Percentiles rank a stretch among this genome's conserved stretches.
Evolutionary conservation across 2,888 invertebrate genomes (phyloP).

Genomic region (Drosophila paramelanica): DNA sequence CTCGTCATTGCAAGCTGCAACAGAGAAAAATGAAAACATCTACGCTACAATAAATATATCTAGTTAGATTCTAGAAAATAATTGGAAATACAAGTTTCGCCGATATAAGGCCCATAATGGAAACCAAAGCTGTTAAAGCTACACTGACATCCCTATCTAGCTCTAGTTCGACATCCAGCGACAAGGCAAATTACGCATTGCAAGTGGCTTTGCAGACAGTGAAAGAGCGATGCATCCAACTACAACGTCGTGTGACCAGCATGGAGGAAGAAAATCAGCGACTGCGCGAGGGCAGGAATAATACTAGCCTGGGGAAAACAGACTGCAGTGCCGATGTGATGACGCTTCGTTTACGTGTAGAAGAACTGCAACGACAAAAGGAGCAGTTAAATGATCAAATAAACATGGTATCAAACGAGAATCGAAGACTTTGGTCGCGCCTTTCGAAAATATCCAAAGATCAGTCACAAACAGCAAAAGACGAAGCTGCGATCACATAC

Average conservation of each 20-base stretch:
- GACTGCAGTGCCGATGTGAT: constrained; percentile 73
- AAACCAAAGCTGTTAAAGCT: constrained; percentile 27
- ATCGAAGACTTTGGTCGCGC: constrained; percentile 91
- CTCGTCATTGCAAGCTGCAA: constrained; percentile 23
- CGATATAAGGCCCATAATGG: constrained; percentile 38
- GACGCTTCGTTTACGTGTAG: constrained; percentile 87
- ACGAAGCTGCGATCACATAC: constrained; percentile 14
- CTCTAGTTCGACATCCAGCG: constrained; percentile 25
- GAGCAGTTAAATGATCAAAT: constrained; percentile 91
- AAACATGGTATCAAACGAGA: constrained; percentile 92
- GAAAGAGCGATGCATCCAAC: constrained; percentile 91
- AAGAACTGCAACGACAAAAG: constrained; percentile 90
- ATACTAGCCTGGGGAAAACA: neutral
- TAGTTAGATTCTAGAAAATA: constrained; percentile 14
- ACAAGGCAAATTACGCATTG: constrained; percentile 81
- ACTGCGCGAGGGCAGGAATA: constrained; percentile 83
- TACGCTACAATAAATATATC: constrained; percentile 20
- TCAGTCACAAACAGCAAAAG: constrained; percentile 75
- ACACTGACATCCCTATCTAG: constrained; percentile 17
- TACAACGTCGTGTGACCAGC: constrained; percentile 89
- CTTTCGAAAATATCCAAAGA: constrained; percentile 88
- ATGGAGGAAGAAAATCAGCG: constrained; percentile 92
- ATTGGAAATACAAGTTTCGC: neutral
- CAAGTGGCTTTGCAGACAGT: constrained; percentile 92
- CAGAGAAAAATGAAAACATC: constrained; percentile 43